A percentile compares a stretch with the other conserved stretches of the same genome.
Evolutionary conservation across 2,888 invertebrate species (phyloP).

Genomic region (Clunio marinus): DNA sequence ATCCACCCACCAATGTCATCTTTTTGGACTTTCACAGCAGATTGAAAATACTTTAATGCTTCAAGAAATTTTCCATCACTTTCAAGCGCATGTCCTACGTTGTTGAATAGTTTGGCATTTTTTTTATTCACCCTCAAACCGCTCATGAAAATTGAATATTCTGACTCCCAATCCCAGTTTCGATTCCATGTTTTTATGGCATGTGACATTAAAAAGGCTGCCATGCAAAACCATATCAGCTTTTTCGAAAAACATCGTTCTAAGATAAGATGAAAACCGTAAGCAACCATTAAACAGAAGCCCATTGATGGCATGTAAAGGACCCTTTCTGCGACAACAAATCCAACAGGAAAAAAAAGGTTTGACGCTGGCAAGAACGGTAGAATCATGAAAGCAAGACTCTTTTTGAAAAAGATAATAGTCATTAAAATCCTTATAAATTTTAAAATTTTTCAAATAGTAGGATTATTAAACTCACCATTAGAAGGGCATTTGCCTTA

Average conservation of each 20-base stretch:
- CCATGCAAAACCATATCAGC: conserved; percentile 62
- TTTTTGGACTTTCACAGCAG: conserved; percentile 87
- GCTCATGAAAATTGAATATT: conserved; percentile 90
- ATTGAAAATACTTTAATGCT: conserved; percentile 85
- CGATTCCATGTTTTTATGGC: conserved; percentile 80
- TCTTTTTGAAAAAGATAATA: conserved; percentile 54
- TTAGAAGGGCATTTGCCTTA: conserved; percentile 63
- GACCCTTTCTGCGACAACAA: conserved; percentile 92
- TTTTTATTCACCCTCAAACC: conserved; percentile 72
- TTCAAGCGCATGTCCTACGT: conserved; percentile 94
- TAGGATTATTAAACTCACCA: conserved; percentile 58
- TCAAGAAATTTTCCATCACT: conserved; percentile 63
- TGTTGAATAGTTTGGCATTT: conserved; percentile 95
- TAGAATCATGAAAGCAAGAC: conserved; percentile 77
- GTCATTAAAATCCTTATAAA: too few relatives aligned
- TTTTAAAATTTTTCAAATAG: too few relatives aligned
- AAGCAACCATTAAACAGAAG: conserved; percentile 86
- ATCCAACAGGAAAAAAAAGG: conserved; percentile 95
- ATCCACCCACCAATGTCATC: conserved; percentile 97
- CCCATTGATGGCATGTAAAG: conserved; percentile 98
- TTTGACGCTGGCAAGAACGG: conserved; percentile 96
- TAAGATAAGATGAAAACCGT: conserved; percentile 71
- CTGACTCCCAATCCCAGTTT: conserved; percentile 90
- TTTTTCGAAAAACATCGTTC: conserved; percentile 63
- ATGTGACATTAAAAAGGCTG: conserved; percentile 69